Evolutionary conservation across 2,113 vertebrate species (phyloP), one percentile per base, ranked within the genome.

Genomic region (Oryzias celebensis): DNA sequence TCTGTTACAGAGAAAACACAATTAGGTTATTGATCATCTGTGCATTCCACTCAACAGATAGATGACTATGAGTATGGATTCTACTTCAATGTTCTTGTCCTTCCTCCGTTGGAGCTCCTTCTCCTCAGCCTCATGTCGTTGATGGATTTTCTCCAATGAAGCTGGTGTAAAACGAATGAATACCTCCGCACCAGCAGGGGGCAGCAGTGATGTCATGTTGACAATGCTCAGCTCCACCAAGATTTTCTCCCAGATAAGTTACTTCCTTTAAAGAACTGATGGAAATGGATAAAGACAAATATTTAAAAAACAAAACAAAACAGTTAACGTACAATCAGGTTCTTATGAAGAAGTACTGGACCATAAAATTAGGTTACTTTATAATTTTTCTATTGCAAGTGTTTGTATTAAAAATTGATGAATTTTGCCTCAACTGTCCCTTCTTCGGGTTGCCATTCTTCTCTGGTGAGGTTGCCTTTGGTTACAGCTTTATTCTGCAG

Each of bases 101-200:
- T 83, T 79, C 45, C 55, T 81, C 31, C 36, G 73, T 7, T 75
- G 53, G 16, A 1, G 4, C 43, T 84, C 61, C 20, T 56, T 62
- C 50, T 78, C 64, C 53, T 75, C 71, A 1, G 24, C 65, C 58
- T 85, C 72, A 7, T 64, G 24, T 7, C 53, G 51, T 7, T 4
- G 62, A 24, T 79, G 57, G 18, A 81, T 65, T 57, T 84, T 64
- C 15, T 85, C 70, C 48, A 86, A 68, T 1, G 87, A 85, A 3
- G 66, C 67, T 0, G 65, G 55, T 0, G 80, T 85, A 52, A 87
- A 82, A 3, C 23, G 73, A 68, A 60, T 75, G 58, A 89, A 86
- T 24, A 86, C 31, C 20, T 85, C 73, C 0, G 58, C 41, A 61
- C 84, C 87, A 77, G 80, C 56, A 74, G 87, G 82, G 63, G 87